Base-by-base conservation (phyloP, 2,888 invertebrate genomes). In the Piscicola geometra region DNA sequence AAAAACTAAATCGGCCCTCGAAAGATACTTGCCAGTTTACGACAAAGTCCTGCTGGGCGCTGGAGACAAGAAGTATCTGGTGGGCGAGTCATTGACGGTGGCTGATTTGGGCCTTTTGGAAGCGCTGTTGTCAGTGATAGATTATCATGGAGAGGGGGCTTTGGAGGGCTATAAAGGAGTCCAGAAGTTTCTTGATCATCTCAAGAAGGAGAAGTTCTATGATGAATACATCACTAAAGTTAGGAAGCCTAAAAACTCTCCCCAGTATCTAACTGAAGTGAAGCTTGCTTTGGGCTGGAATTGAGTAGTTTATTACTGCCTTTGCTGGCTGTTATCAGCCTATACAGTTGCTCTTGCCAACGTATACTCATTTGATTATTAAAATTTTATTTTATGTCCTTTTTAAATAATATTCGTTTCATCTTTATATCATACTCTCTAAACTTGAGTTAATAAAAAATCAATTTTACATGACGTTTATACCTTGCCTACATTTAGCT, bases 71-170 rank as follows among this genome's bases (percentile, higher is more conserved):
- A 73, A 72, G 18, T 73, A 76, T 36, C 36, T 50, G n/a, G 76
- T 76, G n/a, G 73, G 76, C 21, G 32, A 41, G 36, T 25, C 36
- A 5, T 50, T 76, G 5, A 76, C 76, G 30, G 28, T 73, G 50
- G 76, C 76, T 32, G 76, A 76, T 56, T 3, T 76, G 12, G 68
- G 76, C 30, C 33, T 76, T 30, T 67, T 76, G 28, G 76, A 76
- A 56, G 35, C 32, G 21, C 25, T 73, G 35, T 67, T 73, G 35
- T 32, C 69, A 0, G 33, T 66, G 1, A 28, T 25, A 12, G 76
- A 76, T 35, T 72, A 56, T 32, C 68, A 30, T 36, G 73, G 66
- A 50, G 33, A 25, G 15, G 73, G 50, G n/a, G 73, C 33, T 9
- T 64, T 73, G 35, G 71, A 72, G n/a, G 56, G 56, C 3, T 76